Base-by-base conservation (phyloP, 2,888 invertebrate species). In the Lycaena phlaeas region DNA sequence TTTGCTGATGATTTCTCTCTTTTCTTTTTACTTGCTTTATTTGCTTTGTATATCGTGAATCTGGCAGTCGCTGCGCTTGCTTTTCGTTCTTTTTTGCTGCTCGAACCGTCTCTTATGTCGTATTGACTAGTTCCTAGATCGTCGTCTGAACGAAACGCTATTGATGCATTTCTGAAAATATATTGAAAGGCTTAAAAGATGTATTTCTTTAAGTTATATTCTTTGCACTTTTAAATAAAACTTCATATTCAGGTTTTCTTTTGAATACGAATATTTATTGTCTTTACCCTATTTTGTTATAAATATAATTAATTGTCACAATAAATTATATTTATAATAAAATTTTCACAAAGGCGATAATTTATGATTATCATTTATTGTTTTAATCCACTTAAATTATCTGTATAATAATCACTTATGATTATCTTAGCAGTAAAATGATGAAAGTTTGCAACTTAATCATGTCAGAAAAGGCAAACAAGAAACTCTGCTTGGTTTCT, bases 21-120 rank as follows among this genome's bases (percentile, higher is more conserved):
- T 79, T 97, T 97, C 86, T 97, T 96, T 72, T 95, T 91, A 64
- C 95, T 94, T 30, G 96, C 96, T 77, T 96, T 97, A 85, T 96
- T 95, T 42, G 95, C 94, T 77, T 95, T 95, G 81, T 95, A 95
- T 64, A 95, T 95, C 48, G 95, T 95, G 76, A 95, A 95, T 54
- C 95, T 88, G 29, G 91, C 90, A 0, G 90, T 90, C 1, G 90
- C 86, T 1, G 79, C 75, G 27, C 88, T 87, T 4, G 90, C 89
- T 65, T 91, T 91, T 44, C 89, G 81, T 53, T 92, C 91, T 66
- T 94, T 94, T 74, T 93, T 94, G 2, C 74, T 68, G 3, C 68
- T 60, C 1, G 79, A 73, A 0, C 78, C 81, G 18, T 82, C 81
- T 25, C 74, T 69, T 4, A 78, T 66, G 43, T 82, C 81, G 15